phyloP scores from a whole-genome alignment of 1,140 invertebrate genomes.

The silkworm (Bombyx mori) region DNA sequence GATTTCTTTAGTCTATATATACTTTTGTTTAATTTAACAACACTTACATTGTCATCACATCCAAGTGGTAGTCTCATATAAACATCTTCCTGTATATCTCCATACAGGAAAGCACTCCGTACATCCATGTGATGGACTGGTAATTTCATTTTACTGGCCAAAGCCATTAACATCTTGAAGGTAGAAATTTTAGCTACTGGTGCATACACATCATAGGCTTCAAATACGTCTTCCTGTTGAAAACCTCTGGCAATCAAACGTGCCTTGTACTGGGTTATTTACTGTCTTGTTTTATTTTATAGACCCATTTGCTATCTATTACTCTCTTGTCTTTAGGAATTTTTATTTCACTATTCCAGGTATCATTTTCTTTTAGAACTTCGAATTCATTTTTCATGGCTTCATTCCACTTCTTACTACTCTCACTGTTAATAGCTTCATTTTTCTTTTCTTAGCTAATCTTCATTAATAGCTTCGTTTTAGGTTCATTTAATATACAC shows the following conservation, averaged over 20 bases:
- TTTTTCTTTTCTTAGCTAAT: too few species aligned
- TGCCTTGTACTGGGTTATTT: not conserved
- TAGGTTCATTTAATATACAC: too few species aligned
- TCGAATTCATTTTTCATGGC: constrained; percentile 1
- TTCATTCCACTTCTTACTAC: not conserved
- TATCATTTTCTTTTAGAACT: constrained; percentile 5
- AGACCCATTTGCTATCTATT: constrained; percentile 4
- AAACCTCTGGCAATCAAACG: not conserved
- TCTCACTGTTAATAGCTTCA: not conserved
- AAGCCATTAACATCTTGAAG: constrained; percentile 15
- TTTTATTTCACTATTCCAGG: not conserved
- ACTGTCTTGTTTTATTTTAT: not conserved
- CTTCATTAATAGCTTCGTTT: too few species aligned
- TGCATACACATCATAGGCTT: not conserved
- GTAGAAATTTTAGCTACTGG: constrained; percentile 1
- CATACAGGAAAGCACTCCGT: constrained; percentile 28
- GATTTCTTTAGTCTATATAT: constrained; percentile 25
- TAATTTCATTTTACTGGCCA: constrained; percentile 26
- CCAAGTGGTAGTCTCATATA: constrained; percentile 27
- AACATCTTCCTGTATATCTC: constrained; percentile 25
- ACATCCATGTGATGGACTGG: constrained; percentile 37
- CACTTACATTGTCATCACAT: constrained; percentile 9
- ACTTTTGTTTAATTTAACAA: constrained; percentile 26
- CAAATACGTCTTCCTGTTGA: not conserved
- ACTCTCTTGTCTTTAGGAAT: not conserved